A percentile compares a stretch with the other conserved stretches of the same genome.
These are phyloP conservation scores for Meteorus colon DNA, from an alignment of 2,888 invertebrate genomes.

Conservation along the genomic window DNA sequence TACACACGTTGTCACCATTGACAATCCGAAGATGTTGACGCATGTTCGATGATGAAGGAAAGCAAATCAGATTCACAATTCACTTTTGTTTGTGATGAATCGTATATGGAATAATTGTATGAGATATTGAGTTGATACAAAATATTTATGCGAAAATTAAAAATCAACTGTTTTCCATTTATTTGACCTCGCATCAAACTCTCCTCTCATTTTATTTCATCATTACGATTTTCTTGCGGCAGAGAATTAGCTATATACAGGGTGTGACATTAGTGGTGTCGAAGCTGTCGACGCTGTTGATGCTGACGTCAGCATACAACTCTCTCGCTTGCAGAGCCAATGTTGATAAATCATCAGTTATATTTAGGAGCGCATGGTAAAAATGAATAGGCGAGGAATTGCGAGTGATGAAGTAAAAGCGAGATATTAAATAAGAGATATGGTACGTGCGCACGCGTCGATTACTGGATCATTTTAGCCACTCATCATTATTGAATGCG, in stretches of 20 bases:
- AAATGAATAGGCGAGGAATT: background rate
- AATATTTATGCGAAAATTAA: too few relatives aligned
- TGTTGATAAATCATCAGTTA: conserved; percentile 52
- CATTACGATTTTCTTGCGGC: background rate
- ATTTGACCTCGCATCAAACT: too few relatives aligned
- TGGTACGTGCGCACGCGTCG: background rate
- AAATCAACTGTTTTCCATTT: too few relatives aligned
- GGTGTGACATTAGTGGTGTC: conserved; percentile 10
- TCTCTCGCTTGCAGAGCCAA: conserved; percentile 37
- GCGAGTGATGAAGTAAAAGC: background rate
- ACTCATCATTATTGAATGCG: conserved; percentile 44
- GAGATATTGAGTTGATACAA: too few relatives aligned
- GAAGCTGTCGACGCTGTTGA: background rate
- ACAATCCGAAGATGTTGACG: conserved; percentile 7
- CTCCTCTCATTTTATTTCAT: background rate
- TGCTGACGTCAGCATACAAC: conserved; percentile 31
- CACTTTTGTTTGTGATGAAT: too few relatives aligned
- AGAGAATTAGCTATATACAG: background rate
- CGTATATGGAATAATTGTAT: background rate
- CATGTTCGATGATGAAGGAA: background rate
- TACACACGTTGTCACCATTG: background rate
- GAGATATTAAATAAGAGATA: background rate
- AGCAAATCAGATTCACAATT: too few relatives aligned
- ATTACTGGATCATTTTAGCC: conserved; percentile 31
- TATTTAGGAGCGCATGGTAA: conserved; percentile 31